Conservation (phyloP, 2,888 invertebrate species). For the Pandemis corylana region DNA sequence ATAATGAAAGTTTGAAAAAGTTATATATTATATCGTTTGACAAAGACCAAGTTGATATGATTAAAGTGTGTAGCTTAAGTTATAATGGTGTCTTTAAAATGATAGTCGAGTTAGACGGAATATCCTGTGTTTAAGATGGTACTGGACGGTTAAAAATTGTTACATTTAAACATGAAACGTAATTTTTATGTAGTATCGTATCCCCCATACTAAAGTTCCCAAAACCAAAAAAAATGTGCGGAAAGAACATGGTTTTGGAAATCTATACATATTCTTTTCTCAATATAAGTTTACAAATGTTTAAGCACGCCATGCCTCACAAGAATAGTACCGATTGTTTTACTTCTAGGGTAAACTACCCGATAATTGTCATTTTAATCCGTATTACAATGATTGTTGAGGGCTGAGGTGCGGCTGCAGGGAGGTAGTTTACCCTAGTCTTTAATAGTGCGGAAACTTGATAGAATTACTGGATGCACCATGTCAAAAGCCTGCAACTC, state of each 20-base stretch:
- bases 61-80: background rate
- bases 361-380: background rate
- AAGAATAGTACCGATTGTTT: background rate
- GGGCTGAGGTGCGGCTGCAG: no score
- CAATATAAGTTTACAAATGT: no score
- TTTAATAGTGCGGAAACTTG: no score
- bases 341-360: background rate
- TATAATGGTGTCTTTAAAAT: background rate
- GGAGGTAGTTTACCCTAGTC: no score
- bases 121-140: background rate
- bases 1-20: background rate
- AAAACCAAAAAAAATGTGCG: no score
- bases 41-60: constrained; percentile 1
- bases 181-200: background rate
- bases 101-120: background rate
- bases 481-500: background rate
- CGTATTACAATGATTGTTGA: no score
- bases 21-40: background rate
- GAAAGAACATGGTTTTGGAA: no score
- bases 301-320: no score
- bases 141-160: background rate
- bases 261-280: no score
- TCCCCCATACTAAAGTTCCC: no score
- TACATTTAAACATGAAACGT: background rate
- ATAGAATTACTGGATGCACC: no score